Conservation (phyloP, 30 jellyfish, hydroid and myxozoan genomes). For the Chrysaora quinquecirrha region DNA sequence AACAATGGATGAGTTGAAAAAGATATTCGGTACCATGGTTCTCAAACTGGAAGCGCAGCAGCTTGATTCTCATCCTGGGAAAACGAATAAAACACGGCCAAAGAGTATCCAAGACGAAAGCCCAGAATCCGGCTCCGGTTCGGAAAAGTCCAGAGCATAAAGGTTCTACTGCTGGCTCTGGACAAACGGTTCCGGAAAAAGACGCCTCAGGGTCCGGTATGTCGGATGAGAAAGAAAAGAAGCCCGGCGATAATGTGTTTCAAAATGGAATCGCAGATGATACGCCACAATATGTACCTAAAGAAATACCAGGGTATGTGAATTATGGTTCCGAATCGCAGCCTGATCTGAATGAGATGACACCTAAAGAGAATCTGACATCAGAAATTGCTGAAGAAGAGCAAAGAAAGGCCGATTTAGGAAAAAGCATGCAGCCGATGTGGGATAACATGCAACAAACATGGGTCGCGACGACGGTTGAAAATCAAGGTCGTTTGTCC, state of each 20-base stretch:
- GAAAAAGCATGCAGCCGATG: slow-evolving; percentile 6
- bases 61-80: neutral
- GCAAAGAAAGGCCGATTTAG: neutral
- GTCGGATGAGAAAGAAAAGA: neutral
- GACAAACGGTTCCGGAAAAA: neutral
- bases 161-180: no score
- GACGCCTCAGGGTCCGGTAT: neutral
- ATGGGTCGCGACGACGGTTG: neutral
- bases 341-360: neutral
- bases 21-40: neutral
- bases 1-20: neutral
- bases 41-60: neutral
- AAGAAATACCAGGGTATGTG: neutral
- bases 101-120: neutral
- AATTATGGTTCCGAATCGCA: neutral
- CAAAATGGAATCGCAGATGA: slow-evolving; percentile 1
- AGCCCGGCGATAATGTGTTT: neutral
- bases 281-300: neutral
- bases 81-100: neutral
- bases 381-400: neutral
- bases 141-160: no score
- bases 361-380: neutral
- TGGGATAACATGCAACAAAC: slow-evolving; percentile 1
- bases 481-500: neutral
- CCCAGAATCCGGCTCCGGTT: neutral